Evolutionary conservation across 1,140 invertebrate species (phyloP).

Genomic region (Mya arenaria): DNA sequence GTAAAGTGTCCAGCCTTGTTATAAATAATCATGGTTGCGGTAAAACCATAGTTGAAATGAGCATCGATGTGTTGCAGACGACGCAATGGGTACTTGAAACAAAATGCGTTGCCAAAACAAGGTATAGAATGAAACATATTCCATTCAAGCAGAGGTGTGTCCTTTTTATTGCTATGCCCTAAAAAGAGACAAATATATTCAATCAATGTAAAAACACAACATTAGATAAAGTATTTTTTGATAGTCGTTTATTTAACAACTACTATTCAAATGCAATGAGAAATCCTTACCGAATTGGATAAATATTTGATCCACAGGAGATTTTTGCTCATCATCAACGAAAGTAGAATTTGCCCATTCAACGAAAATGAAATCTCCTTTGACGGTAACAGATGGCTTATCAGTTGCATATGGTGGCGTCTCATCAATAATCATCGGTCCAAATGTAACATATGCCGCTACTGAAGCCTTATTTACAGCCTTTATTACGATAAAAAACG

Average conservation of each 20-base stretch:
- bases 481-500: slow-evolving; percentile 58
- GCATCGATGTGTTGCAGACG: slow-evolving; percentile 21
- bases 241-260: too few species aligned
- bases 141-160: slow-evolving; percentile 29
- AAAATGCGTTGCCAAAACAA: background rate
- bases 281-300: slow-evolving; percentile 14
- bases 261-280: too few species aligned
- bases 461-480: slow-evolving; percentile 61
- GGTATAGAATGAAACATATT: background rate
- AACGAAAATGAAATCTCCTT: slow-evolving; percentile 15
- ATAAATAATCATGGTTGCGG: background rate
- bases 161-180: background rate
- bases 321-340: slow-evolving; percentile 51
- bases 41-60: background rate
- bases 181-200: slow-evolving; percentile 18
- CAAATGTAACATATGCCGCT: slow-evolving; percentile 31
- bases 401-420: slow-evolving; percentile 51
- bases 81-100: slow-evolving; percentile 37
- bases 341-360: slow-evolving; percentile 54
- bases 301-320: background rate
- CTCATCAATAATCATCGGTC: slow-evolving; percentile 64
- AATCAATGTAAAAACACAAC: too few species aligned
- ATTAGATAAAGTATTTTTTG: too few species aligned
- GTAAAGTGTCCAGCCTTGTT: slow-evolving; percentile 47
- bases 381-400: background rate